Evolutionary conservation across 1,140 invertebrate species (phyloP).

Genomic region (Cydia amplana): DNA sequence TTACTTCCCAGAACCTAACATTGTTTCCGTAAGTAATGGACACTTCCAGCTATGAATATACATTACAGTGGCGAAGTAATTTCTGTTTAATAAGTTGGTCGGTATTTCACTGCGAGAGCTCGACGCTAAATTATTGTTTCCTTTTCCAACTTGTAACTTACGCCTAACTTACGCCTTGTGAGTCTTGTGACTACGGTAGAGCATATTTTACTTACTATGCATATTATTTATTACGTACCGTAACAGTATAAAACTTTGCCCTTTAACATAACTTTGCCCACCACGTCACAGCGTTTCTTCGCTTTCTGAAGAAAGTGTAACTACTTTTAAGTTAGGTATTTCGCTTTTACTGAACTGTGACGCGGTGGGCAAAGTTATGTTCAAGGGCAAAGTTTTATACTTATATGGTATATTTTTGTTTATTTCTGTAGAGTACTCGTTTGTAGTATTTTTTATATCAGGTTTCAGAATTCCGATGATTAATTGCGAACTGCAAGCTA

Average conservation of each 20-base stretch:
- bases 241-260: too few species aligned
- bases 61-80: constrained; percentile 24
- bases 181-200: background rate
- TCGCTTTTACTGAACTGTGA: too few species aligned
- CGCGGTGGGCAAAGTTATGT: too few species aligned
- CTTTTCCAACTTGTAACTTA: background rate
- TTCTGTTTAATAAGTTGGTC: constrained; percentile 16
- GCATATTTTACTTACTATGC: background rate
- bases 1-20: background rate
- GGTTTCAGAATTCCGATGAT: background rate
- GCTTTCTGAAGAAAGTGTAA: too few species aligned
- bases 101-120: constrained; percentile 1
- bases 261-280: too few species aligned
- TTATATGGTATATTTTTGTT: too few species aligned
- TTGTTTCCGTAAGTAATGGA: background rate
- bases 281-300: too few species aligned
- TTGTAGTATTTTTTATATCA: background rate
- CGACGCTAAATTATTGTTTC: constrained; percentile 11
- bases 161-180: background rate
- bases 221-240: too few species aligned
- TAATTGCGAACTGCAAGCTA: constrained; percentile 4
- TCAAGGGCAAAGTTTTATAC: too few species aligned
- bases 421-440: background rate
- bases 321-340: too few species aligned
- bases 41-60: constrained; percentile 24